Evolutionary conservation across 1,140 invertebrate genomes (phyloP), one percentile per base, ranked within the genome.

Genomic region (Vanessa tameamea): DNA sequence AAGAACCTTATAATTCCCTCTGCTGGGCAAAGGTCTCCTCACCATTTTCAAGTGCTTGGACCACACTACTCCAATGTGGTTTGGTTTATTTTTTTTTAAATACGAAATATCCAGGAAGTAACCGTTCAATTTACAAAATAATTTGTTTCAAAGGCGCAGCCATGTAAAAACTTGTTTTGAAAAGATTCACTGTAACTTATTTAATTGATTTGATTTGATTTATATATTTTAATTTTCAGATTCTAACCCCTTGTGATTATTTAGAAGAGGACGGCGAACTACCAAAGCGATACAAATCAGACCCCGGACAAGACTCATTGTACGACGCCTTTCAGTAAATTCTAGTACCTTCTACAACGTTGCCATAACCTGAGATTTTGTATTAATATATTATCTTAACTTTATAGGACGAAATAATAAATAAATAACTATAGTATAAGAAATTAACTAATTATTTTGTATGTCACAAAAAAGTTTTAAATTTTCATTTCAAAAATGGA

Each of bases 201-300:
- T n/a, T n/a, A n/a, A n/a, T n/a, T n/a, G n/a, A n/a, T n/a, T n/a
- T n/a, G n/a, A n/a, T n/a, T n/a, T 31, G 2, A 31, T 4, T 31
- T 31, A 4, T 31, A 31, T 31, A 31, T 6, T 31, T 31, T 31
- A 1, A 73, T 67, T 85, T 81, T 8, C 79, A 90, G 88, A 66
- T 88, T 31, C 77, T 87, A 57, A 75, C 75, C 3, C 83, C 86
- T 3, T 90, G 88, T 51, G 86, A 90, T 47, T 88, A 85, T 69
- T 63, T 72, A 26, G 81, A 81, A 47, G 81, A 83, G 9, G 76
- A 78, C 2, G 65, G 50, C 11, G 80, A 77, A 4, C 71, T 70
- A 47, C 70, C 72, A 0, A 77, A 72, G 31, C 75, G 72, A 55
- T 78, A 63, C 51, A 78, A 76, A 48, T 3, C 67, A 6, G 79